Percentiles rank a stretch among this genome's conserved stretches.
phyloP scores from a whole-genome alignment of 2,113 vertebrate species.

The Ciconia stormi region DNA sequence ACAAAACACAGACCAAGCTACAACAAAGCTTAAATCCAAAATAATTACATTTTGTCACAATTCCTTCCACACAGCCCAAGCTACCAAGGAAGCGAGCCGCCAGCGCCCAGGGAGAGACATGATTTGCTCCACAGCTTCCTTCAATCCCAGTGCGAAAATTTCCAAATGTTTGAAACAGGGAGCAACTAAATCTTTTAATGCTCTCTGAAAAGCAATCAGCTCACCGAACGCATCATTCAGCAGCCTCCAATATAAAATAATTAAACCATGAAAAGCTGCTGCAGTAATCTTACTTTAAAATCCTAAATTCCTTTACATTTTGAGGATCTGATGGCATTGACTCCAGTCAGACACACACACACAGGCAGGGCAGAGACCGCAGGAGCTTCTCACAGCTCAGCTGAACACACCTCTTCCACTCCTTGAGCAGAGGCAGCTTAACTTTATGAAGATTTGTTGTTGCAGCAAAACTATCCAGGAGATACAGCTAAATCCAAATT shows the following conservation, averaged over 20 bases:
- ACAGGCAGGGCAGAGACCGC: not conserved
- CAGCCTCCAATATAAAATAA: slow-evolving; percentile 70
- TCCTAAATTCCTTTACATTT: slow-evolving; percentile 60
- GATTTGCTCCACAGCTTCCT: slow-evolving; percentile 71
- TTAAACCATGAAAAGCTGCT: slow-evolving; percentile 59
- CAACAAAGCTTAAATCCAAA: slow-evolving; percentile 53
- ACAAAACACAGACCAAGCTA: slow-evolving; percentile 13
- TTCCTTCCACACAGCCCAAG: slow-evolving; percentile 77
- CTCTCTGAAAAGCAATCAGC: slow-evolving; percentile 77
- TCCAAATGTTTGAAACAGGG: slow-evolving; percentile 72
- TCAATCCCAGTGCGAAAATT: slow-evolving; percentile 72
- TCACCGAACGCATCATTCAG: slow-evolving; percentile 74
- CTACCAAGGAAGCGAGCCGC: slow-evolving; percentile 69
- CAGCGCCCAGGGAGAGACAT: slow-evolving; percentile 60
- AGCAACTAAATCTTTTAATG: slow-evolving; percentile 78
- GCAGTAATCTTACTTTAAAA: slow-evolving; percentile 55
- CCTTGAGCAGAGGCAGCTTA: slow-evolving; percentile 53
- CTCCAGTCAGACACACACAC: not conserved
- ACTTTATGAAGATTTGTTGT: slow-evolving; percentile 40
- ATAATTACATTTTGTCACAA: slow-evolving; percentile 77
- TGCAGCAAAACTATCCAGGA: slow-evolving; percentile 40
- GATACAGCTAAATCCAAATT: slow-evolving; percentile 50
- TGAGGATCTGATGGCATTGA: slow-evolving; percentile 42
- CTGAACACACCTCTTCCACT: slow-evolving; percentile 28
- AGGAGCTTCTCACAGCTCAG: not conserved